A percentile compares a stretch with the other conserved stretches of the same genome.
Conservation (phyloP, 1,140 invertebrate species). For the Dendrolimus kikuchii region DNA sequence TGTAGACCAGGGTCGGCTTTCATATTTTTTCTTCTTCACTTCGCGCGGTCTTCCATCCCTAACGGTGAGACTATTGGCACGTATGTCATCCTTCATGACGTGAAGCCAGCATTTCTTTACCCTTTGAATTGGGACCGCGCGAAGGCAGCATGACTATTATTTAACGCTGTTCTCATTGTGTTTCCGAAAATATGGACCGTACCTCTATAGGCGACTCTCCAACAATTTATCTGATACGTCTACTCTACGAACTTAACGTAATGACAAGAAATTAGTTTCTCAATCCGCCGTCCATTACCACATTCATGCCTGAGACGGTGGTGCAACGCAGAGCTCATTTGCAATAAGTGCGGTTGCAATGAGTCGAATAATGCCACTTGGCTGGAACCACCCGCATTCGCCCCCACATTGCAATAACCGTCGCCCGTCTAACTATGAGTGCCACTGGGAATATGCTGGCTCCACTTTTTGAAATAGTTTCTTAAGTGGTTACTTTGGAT, state of each 20-base stretch:
- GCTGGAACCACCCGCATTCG: conserved; percentile 13
- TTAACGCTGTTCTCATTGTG: too few species aligned
- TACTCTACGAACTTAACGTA: conserved; percentile 8
- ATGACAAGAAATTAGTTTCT: conserved; percentile 11
- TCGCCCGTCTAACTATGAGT: conserved; percentile 8
- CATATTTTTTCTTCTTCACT: too few species aligned
- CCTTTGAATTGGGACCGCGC: too few species aligned
- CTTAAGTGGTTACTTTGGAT: not conserved
- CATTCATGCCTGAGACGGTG: conserved; percentile 8
- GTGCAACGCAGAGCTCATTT: conserved; percentile 20
- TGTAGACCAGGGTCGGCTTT: too few species aligned
- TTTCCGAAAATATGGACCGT: too few species aligned
- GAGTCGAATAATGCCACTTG: conserved; percentile 19
- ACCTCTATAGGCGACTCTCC: too few species aligned
- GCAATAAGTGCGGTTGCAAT: conserved; percentile 21
- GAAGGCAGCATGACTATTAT: too few species aligned
- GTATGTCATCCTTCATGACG: too few species aligned
- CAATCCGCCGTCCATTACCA: conserved; percentile 10
- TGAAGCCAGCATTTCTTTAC: too few species aligned
- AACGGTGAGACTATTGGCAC: too few species aligned
- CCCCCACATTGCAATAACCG: conserved; percentile 16
- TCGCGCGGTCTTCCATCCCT: too few species aligned
- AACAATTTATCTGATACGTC: not conserved
- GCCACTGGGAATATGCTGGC: conserved; percentile 14
- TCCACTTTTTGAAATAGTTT: conserved; percentile 13